Percentiles rank a stretch among this genome's conserved stretches.
These are phyloP conservation scores for Melanotaenia boesemani DNA, from an alignment of 2,797 vertebrate species.

Conservation along the genomic window DNA sequence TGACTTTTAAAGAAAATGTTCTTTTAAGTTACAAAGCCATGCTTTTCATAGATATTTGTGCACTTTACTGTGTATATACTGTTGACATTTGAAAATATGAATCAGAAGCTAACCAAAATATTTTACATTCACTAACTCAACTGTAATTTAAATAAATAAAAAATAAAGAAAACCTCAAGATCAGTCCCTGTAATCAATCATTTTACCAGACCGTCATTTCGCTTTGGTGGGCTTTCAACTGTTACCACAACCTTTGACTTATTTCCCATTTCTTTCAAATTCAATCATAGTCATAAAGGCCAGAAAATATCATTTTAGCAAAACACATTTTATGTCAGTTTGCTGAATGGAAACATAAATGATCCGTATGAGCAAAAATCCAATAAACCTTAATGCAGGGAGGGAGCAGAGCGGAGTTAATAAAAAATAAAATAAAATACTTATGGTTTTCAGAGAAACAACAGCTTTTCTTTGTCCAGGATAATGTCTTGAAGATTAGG, in stretches of 20 bases:
- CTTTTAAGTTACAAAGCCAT: slow-evolving; percentile 18
- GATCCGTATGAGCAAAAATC: slow-evolving; percentile 62
- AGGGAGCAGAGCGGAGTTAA: slow-evolving; percentile 55
- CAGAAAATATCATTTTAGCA: slow-evolving; percentile 71
- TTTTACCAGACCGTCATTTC: slow-evolving; percentile 54
- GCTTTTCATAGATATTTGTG: slow-evolving; percentile 36
- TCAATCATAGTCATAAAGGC: slow-evolving; percentile 65
- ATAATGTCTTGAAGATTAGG: slow-evolving; percentile 66
- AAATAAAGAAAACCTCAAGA: slow-evolving; percentile 36
- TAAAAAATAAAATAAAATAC: slow-evolving; percentile 51
- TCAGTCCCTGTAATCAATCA: slow-evolving; percentile 56
- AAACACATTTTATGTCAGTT: slow-evolving; percentile 70
- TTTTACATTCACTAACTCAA: slow-evolving; percentile 53
- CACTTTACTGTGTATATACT: slow-evolving; percentile 22
- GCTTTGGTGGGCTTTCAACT: slow-evolving; percentile 48
- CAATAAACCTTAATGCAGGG: slow-evolving; percentile 67
- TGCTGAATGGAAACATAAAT: slow-evolving; percentile 75
- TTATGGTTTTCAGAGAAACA: slow-evolving; percentile 67
- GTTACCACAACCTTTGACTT: slow-evolving; percentile 52
- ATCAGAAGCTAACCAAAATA: slow-evolving; percentile 40
- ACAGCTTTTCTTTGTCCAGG: slow-evolving; percentile 68
- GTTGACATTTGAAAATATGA: slow-evolving; percentile 21
- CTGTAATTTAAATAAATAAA: slow-evolving; percentile 51
- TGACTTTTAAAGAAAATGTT: slow-evolving; percentile 50
- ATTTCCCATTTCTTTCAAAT: slow-evolving; percentile 64